Conservation (phyloP, 2,797 vertebrate genomes). For the Ptychobarbus kaznakovi region DNA sequence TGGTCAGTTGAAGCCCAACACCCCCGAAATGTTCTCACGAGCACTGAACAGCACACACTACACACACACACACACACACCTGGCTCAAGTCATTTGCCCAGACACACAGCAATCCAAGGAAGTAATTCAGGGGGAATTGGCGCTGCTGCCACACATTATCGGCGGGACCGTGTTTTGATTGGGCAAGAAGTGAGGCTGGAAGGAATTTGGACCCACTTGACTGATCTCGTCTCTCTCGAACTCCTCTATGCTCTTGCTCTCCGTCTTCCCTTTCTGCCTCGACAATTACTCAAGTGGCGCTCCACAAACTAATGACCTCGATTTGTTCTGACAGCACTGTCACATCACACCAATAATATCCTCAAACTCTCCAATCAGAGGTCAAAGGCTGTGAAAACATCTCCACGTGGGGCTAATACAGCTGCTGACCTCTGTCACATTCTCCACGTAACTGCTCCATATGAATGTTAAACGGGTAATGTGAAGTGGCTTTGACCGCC, state of each 20-base stretch:
- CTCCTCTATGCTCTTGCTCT: not conserved
- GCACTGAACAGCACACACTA: not conserved
- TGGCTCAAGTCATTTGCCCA: not conserved
- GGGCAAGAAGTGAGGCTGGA: constrained; percentile 37
- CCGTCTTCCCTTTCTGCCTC: constrained; percentile 14
- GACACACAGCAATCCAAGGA: constrained; percentile 29
- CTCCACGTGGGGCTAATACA: not conserved
- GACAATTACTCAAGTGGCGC: not conserved
- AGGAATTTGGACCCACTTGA: constrained; percentile 46
- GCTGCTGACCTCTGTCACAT: constrained; percentile 2
- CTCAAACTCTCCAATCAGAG: constrained; percentile 27
- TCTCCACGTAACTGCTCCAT: not conserved
- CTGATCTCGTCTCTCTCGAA: constrained; percentile 21
- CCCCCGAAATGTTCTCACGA: not conserved
- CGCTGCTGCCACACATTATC: constrained; percentile 21
- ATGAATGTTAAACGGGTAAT: not conserved
- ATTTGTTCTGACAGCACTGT: constrained; percentile 40
- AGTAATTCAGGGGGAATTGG: constrained; percentile 41
- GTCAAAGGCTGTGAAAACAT: constrained; percentile 13
- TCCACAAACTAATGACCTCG: constrained; percentile 42
- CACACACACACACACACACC: constrained; percentile 21
- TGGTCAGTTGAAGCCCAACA: not conserved
- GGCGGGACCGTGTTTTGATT: constrained; percentile 32
- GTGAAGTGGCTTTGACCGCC: not conserved
- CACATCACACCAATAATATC: constrained; percentile 44